Percentiles rank a stretch among this genome's conserved stretches.
Conservation (phyloP, 1,140 invertebrate species). For the Dufourea novaeangliae region DNA sequence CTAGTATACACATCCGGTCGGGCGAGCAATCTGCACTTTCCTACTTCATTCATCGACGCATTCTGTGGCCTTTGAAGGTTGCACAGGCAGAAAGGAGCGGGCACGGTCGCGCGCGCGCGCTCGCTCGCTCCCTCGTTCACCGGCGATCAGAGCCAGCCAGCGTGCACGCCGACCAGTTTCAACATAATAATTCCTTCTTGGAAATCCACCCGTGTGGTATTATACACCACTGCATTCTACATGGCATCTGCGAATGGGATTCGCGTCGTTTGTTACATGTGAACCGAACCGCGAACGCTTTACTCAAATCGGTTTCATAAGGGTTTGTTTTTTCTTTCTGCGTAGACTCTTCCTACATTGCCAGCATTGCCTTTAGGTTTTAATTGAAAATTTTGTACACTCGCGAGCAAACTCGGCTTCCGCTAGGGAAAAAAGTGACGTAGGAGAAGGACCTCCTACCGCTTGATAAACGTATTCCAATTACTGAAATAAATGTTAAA, state of each 20-base stretch:
- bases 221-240: slow-evolving; percentile 26
- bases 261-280: slow-evolving; percentile 11
- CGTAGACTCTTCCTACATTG: background rate
- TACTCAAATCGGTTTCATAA: background rate
- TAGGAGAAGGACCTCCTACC: no score
- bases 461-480: no score
- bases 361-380: background rate
- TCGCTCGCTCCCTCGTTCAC: no score
- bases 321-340: background rate
- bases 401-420: no score
- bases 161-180: slow-evolving; percentile 58
- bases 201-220: slow-evolving; percentile 53
- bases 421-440: no score
- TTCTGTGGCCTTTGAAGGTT: slow-evolving; percentile 82
- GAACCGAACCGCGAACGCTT: slow-evolving; percentile 9
- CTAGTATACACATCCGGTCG: slow-evolving; percentile 74
- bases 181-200: slow-evolving; percentile 62
- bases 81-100: slow-evolving; percentile 70
- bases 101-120: slow-evolving; percentile 51
- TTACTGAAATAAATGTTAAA: no score
- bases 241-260: background rate
- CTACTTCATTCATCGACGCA: slow-evolving; percentile 80
- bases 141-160: slow-evolving; percentile 31
- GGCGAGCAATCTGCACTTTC: slow-evolving; percentile 74
- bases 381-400: no score